A percentile compares a stretch with the other conserved stretches of the same genome.
Evolutionary conservation across 2,888 invertebrate genomes (phyloP).

Genomic region (Cylindroiulus punctatus): DNA sequence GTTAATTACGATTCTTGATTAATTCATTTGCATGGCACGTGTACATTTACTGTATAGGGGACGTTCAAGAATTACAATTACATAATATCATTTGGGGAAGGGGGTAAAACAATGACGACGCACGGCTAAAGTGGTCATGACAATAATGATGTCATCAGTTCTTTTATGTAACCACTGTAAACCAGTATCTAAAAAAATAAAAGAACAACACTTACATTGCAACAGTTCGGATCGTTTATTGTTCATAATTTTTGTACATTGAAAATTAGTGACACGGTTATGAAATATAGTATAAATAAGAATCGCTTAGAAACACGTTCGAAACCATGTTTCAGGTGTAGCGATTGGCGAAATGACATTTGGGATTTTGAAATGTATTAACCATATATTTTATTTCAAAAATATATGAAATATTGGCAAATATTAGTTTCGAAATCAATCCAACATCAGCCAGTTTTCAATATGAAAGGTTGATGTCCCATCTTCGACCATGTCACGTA

Average conservation of each 20-base stretch:
- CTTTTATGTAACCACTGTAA: too few species aligned
- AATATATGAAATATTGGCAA: neutral
- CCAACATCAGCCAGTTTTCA: neutral
- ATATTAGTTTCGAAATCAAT: neutral
- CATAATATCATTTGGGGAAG: too few species aligned
- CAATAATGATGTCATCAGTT: too few species aligned
- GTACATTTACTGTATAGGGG: too few species aligned
- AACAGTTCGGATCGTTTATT: neutral
- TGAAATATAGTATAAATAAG: neutral
- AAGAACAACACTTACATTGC: neutral
- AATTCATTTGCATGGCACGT: too few species aligned
- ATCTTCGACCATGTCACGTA: neutral
- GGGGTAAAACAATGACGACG: too few species aligned
- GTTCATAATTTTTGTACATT: neutral
- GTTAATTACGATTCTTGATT: too few species aligned
- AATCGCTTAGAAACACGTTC: too few species aligned
- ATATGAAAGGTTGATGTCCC: neutral
- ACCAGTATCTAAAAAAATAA: neutral
- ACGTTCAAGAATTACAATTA: too few species aligned
- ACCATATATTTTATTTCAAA: slow-evolving; percentile 14
- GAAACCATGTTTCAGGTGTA: too few species aligned
- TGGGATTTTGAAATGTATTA: neutral
- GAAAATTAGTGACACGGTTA: neutral
- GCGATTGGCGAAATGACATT: too few species aligned
- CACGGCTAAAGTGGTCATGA: too few species aligned